Conservation (phyloP, 2,113 vertebrate species). For the Erythrocercus mccallii region DNA sequence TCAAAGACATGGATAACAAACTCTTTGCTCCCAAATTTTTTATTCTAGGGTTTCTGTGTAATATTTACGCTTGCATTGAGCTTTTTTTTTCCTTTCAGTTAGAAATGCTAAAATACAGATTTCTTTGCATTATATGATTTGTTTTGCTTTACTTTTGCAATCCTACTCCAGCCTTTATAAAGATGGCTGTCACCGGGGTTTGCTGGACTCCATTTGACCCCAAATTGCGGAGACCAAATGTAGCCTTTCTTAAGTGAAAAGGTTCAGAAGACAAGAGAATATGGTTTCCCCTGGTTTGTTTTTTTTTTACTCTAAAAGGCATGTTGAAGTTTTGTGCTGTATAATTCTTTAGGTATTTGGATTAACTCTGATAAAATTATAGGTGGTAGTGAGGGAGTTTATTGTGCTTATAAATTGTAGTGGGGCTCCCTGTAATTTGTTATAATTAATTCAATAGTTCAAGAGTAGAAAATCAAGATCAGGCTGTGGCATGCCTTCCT, state of each 20-base stretch:
- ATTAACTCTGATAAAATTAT: slow-evolving; percentile 72
- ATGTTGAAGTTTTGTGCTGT: slow-evolving; percentile 12
- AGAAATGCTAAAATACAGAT: neutral
- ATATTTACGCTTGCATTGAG: neutral
- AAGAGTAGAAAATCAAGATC: slow-evolving; percentile 67
- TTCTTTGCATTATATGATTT: neutral
- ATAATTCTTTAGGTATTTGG: slow-evolving; percentile 62
- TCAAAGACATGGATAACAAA: neutral
- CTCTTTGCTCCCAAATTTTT: neutral
- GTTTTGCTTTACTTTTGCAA: neutral
- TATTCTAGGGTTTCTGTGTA: neutral
- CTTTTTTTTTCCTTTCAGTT: neutral
- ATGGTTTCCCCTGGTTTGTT: neutral
- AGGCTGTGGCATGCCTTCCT: slow-evolving; percentile 62
- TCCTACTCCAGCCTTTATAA: neutral
- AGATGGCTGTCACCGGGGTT: neutral
- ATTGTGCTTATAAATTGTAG: slow-evolving; percentile 66
- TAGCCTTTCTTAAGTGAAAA: neutral
- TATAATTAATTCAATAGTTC: slow-evolving; percentile 77
- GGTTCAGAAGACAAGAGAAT: neutral
- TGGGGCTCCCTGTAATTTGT: slow-evolving; percentile 79
- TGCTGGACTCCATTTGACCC: neutral
- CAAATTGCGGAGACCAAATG: neutral
- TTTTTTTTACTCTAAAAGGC: neutral
- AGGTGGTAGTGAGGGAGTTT: slow-evolving; percentile 70